Conservation (phyloP, 2,888 invertebrate genomes). For the Drosophila bunnanda region DNA sequence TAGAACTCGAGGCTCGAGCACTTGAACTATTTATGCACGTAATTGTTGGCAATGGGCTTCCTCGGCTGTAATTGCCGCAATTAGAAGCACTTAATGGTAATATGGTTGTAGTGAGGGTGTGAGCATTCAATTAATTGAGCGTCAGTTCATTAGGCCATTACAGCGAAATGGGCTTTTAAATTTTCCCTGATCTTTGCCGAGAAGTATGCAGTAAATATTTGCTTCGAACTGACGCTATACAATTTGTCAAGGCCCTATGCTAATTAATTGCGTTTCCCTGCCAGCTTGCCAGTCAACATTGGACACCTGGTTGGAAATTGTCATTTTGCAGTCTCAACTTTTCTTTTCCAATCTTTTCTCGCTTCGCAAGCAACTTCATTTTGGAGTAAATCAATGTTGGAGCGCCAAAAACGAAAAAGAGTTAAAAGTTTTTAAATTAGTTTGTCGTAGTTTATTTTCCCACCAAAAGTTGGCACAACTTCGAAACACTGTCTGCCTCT, state of each 20-base stretch:
- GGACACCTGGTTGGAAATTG: conserved; percentile 8
- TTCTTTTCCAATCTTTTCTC: not conserved
- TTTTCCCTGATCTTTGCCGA: not conserved
- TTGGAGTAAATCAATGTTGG: conserved; percentile 50
- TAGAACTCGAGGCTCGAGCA: conserved; percentile 20
- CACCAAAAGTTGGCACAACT: conserved; percentile 19
- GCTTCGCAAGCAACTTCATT: conserved; percentile 22
- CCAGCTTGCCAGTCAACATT: conserved; percentile 32
- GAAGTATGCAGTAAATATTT: not conserved
- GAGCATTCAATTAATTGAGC: conserved; percentile 42
- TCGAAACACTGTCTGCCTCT: not conserved
- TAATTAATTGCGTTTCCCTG: conserved; percentile 59
- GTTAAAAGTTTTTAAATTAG: conserved; percentile 65
- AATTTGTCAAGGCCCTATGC: conserved; percentile 22
- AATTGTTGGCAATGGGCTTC: conserved; percentile 37
- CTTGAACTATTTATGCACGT: conserved; percentile 30
- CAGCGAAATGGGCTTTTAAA: conserved; percentile 2
- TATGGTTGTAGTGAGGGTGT: conserved; percentile 23
- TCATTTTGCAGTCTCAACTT: conserved; percentile 13
- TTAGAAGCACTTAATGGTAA: conserved; percentile 42
- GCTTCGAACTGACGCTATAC: not conserved
- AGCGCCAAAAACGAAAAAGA: conserved; percentile 16
- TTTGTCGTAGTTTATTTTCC: conserved; percentile 28
- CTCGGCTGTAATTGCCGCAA: conserved; percentile 36
- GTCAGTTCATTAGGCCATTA: conserved; percentile 7